phyloP scores from a whole-genome alignment of 2,888 invertebrate species.

The Branchellion lobata region DNA sequence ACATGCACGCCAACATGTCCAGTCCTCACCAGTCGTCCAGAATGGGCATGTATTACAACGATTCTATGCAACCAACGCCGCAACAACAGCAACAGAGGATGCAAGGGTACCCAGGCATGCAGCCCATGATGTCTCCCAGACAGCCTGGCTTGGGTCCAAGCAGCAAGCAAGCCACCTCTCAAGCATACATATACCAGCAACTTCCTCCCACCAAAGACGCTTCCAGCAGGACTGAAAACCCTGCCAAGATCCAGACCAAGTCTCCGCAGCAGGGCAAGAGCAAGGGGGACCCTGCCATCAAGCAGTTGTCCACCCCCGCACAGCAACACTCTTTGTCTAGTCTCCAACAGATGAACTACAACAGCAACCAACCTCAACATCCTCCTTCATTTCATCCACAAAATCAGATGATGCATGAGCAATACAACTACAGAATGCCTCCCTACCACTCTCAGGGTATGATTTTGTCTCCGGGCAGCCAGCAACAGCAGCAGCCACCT shows the following conservation, averaged over 20 bases:
- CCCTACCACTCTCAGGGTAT: constrained; percentile 25
- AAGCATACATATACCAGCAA: constrained; percentile 30
- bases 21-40: constrained; percentile 25
- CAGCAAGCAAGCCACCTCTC: neutral
- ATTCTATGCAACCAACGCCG: constrained; percentile 6
- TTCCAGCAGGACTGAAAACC: constrained; percentile 20
- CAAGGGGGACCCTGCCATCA: neutral
- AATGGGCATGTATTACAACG: constrained; percentile 22
- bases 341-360: neutral
- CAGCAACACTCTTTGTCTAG: constrained; percentile 15
- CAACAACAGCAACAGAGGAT: constrained; percentile 36
- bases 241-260: neutral
- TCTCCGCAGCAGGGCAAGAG: neutral
- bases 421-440: constrained; percentile 34
- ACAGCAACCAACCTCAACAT: neutral
- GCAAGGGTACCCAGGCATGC: constrained; percentile 28
- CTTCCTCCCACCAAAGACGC: neutral
- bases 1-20: constrained; percentile 34
- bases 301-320: neutral
- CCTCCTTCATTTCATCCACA: neutral
- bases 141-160: constrained; percentile 17
- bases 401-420: constrained; percentile 4
- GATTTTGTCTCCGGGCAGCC: constrained; percentile 31
- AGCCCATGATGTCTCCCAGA: constrained; percentile 47
- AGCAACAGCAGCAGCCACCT: constrained; percentile 23